phyloP scores from a whole-genome alignment of 2,113 vertebrate species.

The Callipepla californica region DNA sequence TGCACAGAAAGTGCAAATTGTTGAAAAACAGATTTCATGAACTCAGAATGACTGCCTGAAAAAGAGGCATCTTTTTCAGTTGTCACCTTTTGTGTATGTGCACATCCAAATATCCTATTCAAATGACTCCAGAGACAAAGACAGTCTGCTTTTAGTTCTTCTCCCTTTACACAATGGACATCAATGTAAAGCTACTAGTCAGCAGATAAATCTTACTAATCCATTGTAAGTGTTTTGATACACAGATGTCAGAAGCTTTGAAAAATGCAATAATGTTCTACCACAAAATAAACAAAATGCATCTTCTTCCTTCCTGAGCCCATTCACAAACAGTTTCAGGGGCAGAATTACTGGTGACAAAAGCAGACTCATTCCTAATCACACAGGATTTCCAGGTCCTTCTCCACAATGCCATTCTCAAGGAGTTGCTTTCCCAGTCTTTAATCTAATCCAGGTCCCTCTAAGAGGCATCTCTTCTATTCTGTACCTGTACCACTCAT shows the following conservation, averaged over 20 bases:
- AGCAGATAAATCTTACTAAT: background rate
- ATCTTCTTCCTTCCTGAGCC: background rate
- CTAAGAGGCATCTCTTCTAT: no score
- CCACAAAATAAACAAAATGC: background rate
- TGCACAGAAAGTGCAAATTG: background rate
- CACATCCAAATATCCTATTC: background rate
- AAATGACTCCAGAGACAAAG: background rate
- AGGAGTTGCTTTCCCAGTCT: no score
- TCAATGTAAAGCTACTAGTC: background rate
- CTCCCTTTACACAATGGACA: background rate
- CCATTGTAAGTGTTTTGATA: background rate
- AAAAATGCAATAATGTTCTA: background rate
- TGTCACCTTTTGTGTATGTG: background rate
- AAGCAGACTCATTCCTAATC: background rate
- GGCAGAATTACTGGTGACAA: background rate
- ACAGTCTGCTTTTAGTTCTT: background rate
- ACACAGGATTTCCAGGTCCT: background rate
- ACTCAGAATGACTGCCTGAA: background rate
- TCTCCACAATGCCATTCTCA: no score
- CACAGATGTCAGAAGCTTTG: background rate
- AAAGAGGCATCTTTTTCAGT: background rate
- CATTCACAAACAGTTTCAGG: background rate
- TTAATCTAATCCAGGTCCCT: no score
- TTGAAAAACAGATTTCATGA: background rate
- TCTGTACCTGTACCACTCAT: no score